phyloP scores from a whole-genome alignment of 2,888 invertebrate genomes.

The Thysanoteuthis rhombus region DNA sequence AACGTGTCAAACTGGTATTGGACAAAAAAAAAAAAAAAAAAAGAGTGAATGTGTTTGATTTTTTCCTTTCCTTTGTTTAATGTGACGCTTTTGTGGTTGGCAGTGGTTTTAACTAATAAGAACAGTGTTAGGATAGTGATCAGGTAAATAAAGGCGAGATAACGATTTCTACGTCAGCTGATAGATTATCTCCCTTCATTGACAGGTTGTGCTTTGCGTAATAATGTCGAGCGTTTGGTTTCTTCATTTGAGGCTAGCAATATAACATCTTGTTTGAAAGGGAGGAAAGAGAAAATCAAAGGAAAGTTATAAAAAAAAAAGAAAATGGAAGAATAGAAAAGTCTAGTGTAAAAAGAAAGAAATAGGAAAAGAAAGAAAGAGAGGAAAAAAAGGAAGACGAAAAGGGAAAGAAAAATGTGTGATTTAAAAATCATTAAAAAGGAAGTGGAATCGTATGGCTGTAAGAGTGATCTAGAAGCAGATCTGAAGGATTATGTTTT shows the following conservation, averaged over 20 bases:
- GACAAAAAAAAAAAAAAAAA: background rate
- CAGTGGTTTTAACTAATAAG: conserved; percentile 12
- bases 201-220: background rate
- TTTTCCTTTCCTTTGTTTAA: background rate
- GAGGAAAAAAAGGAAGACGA: too few species aligned
- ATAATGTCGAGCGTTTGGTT: background rate
- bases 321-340: too few species aligned
- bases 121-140: background rate
- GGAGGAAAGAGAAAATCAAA: background rate
- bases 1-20: background rate
- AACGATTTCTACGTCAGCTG: background rate
- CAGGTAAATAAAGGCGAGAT: background rate
- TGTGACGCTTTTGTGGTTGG: background rate
- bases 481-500: background rate
- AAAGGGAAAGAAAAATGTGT: too few species aligned
- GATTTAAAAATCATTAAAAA: background rate
- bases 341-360: too few species aligned
- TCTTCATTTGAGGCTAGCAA: background rate
- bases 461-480: background rate
- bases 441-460: background rate
- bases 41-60: background rate
- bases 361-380: too few species aligned
- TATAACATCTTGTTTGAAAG: background rate
- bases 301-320: background rate
- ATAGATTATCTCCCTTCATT: background rate